phyloP scores from a whole-genome alignment of 2,888 invertebrate species.

The Pseudoips prasinana region DNA sequence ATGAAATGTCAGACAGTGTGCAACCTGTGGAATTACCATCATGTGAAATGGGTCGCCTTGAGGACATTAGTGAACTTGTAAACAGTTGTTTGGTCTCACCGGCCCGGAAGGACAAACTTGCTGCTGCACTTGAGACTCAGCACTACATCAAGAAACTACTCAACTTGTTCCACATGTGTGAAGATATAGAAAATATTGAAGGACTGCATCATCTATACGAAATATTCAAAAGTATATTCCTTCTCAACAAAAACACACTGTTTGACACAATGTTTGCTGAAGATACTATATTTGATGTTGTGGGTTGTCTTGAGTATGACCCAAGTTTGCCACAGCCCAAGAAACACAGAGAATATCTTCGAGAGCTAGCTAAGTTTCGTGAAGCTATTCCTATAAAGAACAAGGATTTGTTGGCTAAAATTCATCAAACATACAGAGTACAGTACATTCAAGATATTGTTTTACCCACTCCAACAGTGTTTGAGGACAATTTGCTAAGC shows the following conservation, averaged over 20 bases:
- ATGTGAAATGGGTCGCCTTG: constrained; percentile 95
- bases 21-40: constrained; percentile 97
- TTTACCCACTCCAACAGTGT: constrained; percentile 98
- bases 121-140: constrained; percentile 95
- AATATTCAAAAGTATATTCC: constrained; percentile 99
- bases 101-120: constrained; percentile 95
- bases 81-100: constrained; percentile 94
- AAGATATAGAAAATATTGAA: constrained; percentile 97
- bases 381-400: constrained; percentile 98
- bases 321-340: constrained; percentile 92
- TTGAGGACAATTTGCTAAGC: constrained; percentile 99
- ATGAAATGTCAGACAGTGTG: constrained; percentile 97
- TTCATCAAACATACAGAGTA: constrained; percentile 99
- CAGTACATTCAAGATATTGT: constrained; percentile 99
- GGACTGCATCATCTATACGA: constrained; percentile 97
- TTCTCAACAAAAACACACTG: constrained; percentile 97
- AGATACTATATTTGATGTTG: constrained; percentile 98
- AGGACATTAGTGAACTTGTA: constrained; percentile 97
- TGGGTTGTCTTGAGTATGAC: constrained; percentile 99
- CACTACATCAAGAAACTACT: constrained; percentile 97
- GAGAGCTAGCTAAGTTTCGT: constrained; percentile 94
- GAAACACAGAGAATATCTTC: constrained; percentile 97
- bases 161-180: constrained; percentile 97
- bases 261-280: constrained; percentile 99
- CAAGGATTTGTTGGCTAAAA: constrained; percentile 96